A percentile compares a stretch with the other conserved stretches of the same genome.
Evolutionary conservation across 2,888 invertebrate genomes (phyloP).

Genomic region (Schrankia costaestrigalis): DNA sequence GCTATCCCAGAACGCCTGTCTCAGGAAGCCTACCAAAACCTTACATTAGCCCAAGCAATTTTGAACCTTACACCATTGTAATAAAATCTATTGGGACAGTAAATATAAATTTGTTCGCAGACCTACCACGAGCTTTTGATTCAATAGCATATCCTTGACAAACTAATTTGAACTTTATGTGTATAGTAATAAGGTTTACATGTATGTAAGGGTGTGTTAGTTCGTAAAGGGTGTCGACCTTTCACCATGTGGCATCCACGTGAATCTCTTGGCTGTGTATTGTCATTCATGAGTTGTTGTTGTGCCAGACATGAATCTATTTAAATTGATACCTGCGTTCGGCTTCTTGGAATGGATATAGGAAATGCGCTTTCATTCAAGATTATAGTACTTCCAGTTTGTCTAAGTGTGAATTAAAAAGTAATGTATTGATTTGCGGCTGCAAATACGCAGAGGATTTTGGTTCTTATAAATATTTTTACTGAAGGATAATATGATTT

Average conservation of each 20-base stretch:
- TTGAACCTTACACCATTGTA: not conserved
- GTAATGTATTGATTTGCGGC: too few relatives aligned
- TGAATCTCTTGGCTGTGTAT: constrained; percentile 29
- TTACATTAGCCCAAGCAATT: constrained; percentile 6
- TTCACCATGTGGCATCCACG: constrained; percentile 47
- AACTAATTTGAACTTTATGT: constrained; percentile 3
- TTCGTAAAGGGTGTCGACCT: constrained; percentile 51
- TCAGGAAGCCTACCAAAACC: too few relatives aligned
- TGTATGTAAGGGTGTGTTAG: constrained; percentile 20
- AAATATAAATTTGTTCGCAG: constrained; percentile 1
- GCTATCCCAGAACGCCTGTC: too few relatives aligned
- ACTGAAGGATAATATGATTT: too few relatives aligned
- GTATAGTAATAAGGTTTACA: not conserved
- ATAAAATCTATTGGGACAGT: not conserved
- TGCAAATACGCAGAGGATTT: too few relatives aligned
- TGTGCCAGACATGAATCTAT: constrained; percentile 28
- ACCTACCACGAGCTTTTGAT: not conserved
- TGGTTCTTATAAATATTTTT: too few relatives aligned
- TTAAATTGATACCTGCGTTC: constrained; percentile 17
- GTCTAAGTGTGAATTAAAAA: too few relatives aligned
- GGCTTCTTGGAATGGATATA: constrained; percentile 16
- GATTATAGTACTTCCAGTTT: too few relatives aligned
- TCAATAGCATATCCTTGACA: not conserved
- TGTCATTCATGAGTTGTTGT: constrained; percentile 39
- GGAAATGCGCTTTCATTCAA: constrained; percentile 18